A percentile compares a stretch with the other conserved stretches of the same genome.
phyloP scores from a whole-genome alignment of 2,888 invertebrate genomes.

The Euproctis similis region DNA sequence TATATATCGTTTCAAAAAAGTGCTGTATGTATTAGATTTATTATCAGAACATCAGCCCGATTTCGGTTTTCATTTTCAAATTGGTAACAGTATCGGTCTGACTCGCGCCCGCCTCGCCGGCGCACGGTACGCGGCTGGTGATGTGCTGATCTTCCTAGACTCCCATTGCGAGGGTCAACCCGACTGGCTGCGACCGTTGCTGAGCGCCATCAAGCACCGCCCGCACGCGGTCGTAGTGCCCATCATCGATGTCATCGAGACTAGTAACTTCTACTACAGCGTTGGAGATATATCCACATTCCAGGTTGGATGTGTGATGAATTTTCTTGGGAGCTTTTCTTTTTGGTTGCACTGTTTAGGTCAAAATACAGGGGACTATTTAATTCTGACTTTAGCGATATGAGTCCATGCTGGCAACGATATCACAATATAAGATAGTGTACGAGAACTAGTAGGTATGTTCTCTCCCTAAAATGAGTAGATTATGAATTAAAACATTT shows the following conservation, averaged over 20 bases:
- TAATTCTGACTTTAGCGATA: no score
- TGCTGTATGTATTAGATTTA: no score
- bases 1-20: no score
- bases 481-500: no score
- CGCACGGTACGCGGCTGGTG: conserved; percentile 86
- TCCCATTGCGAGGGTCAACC: conserved; percentile 91
- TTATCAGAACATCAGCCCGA: background rate
- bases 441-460: no score
- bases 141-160: conserved; percentile 90
- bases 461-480: no score
- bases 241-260: conserved; percentile 95
- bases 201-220: conserved; percentile 83
- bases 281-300: conserved; percentile 69
- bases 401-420: no score
- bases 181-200: conserved; percentile 92
- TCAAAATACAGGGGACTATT: background rate
- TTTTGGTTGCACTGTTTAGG: background rate
- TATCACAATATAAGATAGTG: no score
- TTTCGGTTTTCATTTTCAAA: background rate
- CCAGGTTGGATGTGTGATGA: conserved; percentile 42
- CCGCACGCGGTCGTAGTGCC: conserved; percentile 90
- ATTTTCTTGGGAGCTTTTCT: no score
- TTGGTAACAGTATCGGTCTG: conserved; percentile 26
- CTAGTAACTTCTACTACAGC: conserved; percentile 84
- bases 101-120: conserved; percentile 92